Evolutionary conservation across 92 coral and sea anemone genomes (phyloP), one percentile per base, ranked within the genome.

Genomic region (Parazoanthus darwini): DNA sequence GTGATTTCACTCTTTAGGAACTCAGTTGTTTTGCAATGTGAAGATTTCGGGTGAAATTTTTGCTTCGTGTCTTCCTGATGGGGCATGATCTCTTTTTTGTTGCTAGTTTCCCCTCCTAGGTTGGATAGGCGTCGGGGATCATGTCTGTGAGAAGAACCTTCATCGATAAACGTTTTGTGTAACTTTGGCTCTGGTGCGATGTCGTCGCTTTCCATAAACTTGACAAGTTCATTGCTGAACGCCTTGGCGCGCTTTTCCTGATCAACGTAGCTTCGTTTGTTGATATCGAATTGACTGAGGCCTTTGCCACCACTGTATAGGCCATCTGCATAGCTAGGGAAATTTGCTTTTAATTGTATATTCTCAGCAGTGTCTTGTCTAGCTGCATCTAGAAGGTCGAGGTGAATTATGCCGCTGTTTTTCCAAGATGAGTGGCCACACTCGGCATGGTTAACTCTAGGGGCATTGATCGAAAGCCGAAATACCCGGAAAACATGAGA

Each of bases 21-120:
- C 89, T 92, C 90, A 89, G 85, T 44, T 89, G 85, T 78, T 85
- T 92, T 22, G 94, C 94, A 50, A 92, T 92, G 22, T 85, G 88
- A 20, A 92, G 88, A 5, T 86, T 87, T 89, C 88, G 70, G 79
- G 63, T 76, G 86, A 92, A 92, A 85, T 82, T 85, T 63, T 76
- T 92, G 90, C 94, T 92, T 82, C 87, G 81, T 63, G 92, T 92
- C 74, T 92, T 89, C 68, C 92, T 77, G 82, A 74, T 65, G 29
- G 89, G 85, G 75, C 91, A 90, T 77, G 92, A 92, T 74, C 94
- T 89, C 80, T 89, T 81, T 44, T 74, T 50, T 79, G 84, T 36
- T 76, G 48, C 48, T 44, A 44, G 48, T 44, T 44, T 44, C 48
- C 48, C 48, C 48, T 44, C 48, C 48, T 44, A 44, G 48, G 48